These are phyloP conservation scores for Cryptotis parvus DNA, from an alignment of 2,113 vertebrate genomes.

Conservation along the genomic window DNA sequence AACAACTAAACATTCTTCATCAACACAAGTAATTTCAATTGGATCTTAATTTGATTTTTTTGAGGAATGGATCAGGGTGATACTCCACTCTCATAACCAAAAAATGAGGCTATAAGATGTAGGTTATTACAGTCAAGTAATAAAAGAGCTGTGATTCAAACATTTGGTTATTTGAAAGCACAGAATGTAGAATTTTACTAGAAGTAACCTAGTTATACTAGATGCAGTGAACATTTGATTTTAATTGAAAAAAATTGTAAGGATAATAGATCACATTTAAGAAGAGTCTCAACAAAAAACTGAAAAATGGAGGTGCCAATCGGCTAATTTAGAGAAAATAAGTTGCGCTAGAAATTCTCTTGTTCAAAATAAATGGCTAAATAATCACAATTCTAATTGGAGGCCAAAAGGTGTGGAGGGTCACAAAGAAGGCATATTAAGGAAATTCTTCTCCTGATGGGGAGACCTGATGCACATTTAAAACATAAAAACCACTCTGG, in stretches of 20 bases:
- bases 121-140: background rate
- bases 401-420: background rate
- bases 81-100: constrained; percentile 2
- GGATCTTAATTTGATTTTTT: background rate
- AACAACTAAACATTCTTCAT: background rate
- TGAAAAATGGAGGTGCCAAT: background rate
- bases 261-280: background rate
- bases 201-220: background rate
- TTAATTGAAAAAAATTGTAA: background rate
- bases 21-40: background rate
- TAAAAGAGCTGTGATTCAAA: constrained; percentile 46
- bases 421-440: background rate
- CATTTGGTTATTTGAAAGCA: background rate
- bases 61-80: background rate
- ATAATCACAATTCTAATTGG: background rate
- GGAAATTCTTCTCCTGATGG: background rate
- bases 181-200: background rate
- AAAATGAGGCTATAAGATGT: constrained; percentile 14
- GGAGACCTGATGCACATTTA: background rate
- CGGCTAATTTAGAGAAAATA: constrained; percentile 36
- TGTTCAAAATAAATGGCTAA: background rate
- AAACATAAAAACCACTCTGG: background rate
- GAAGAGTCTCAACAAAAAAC: background rate
- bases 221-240: background rate
- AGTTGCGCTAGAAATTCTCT: background rate